Evolutionary conservation across 2,113 vertebrate species (phyloP), one percentile per base, ranked within the genome.

Genomic region (Hippocampus mohnikei): DNA sequence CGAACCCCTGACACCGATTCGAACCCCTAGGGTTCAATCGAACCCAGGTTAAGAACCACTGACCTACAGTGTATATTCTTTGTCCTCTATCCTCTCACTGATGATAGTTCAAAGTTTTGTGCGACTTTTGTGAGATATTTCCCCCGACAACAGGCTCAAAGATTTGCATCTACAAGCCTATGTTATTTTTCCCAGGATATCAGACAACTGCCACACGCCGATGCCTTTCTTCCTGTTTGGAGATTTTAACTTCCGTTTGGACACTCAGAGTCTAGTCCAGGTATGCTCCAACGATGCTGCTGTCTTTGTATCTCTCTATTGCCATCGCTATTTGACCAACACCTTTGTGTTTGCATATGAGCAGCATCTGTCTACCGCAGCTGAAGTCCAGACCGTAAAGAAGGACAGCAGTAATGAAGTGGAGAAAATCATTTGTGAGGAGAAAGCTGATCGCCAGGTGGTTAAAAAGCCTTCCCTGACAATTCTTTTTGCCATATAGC

Each of bases 181-280:
- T 18, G 6, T 13, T 0, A 37, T 72, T 7, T 37, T 48, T 63
- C 41, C 23, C 67, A 93, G 92, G 52, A 59, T 87, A 85, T 88
- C 88, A 20, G 88, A 92, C 52, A 67, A 0, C 68, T 75, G 69
- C 63, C 85, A 76, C 73, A 72, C 77, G 15, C 44, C 86, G 20
- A 70, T 91, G 61, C 94, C 94, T 44, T 93, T 90, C 77, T 93
- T 94, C 75, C 61, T 94, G 37, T 94, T 94, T 78, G 94, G 94
- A 75, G 93, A 94, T 83, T 94, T 94, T 1, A 94, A 94, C 86
- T 94, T 94, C 73, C 91, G 93, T 20, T 71, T 94, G 41, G 93
- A 94, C 79, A 90, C 92, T 1, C 59, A 79, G 29, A 91, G 88
- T 42, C 76, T 94, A 37, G 86, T 94, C 11, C 88, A 93, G 91